These are phyloP conservation scores for Hyles euphorbiae DNA, from an alignment of 1,140 invertebrate species.

Conservation along the genomic window DNA sequence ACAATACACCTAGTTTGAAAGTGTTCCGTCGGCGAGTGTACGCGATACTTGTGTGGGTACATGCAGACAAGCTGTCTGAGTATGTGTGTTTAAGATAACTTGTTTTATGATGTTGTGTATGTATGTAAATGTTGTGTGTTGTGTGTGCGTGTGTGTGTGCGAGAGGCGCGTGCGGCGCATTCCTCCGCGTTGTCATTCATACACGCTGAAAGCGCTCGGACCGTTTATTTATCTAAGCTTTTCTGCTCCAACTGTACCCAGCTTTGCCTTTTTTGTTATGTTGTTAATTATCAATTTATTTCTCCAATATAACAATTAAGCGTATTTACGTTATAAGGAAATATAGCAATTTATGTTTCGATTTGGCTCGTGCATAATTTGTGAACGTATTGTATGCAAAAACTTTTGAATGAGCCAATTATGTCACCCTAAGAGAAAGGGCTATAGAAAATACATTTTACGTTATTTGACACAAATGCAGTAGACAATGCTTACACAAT, in stretches of 20 bases:
- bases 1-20: constrained; percentile 24
- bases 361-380: too few relatives aligned
- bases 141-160: constrained; percentile 30
- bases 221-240: constrained; percentile 30
- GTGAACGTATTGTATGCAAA: too few relatives aligned
- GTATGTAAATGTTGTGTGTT: constrained; percentile 29
- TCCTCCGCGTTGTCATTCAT: constrained; percentile 64
- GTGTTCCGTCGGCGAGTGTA: constrained; percentile 28
- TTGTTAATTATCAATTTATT: constrained; percentile 1
- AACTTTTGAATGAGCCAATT: too few relatives aligned
- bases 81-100: constrained; percentile 54
- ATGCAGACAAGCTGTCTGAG: constrained; percentile 29
- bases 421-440: too few relatives aligned
- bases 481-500: too few relatives aligned
- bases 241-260: constrained; percentile 17
- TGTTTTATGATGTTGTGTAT: constrained; percentile 40
- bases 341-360: too few relatives aligned
- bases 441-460: too few relatives aligned
- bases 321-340: too few relatives aligned
- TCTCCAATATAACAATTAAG: neutral
- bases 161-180: constrained; percentile 60
- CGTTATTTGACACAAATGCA: too few relatives aligned
- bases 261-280: constrained; percentile 6
- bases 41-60: constrained; percentile 33
- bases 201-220: constrained; percentile 36